A percentile compares a stretch with the other conserved stretches of the same genome.
phyloP scores from a whole-genome alignment of 2,113 vertebrate genomes.

The Orthonyx spaldingii region DNA sequence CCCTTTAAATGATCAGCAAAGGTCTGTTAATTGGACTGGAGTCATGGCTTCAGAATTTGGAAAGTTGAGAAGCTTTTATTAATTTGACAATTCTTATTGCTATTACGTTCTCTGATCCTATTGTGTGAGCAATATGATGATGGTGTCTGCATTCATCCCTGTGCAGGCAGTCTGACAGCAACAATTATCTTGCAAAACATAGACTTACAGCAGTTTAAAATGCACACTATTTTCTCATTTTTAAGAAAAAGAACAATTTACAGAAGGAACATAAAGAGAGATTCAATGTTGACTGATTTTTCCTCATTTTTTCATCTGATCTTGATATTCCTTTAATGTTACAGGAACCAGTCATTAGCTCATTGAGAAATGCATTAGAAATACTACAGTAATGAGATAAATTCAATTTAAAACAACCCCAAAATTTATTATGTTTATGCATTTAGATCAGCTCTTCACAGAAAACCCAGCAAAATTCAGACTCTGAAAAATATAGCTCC shows the following conservation, averaged over 20 bases:
- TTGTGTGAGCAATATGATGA: neutral
- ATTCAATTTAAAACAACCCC: neutral
- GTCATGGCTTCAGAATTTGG: neutral
- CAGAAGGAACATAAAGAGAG: neutral
- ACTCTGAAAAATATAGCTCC: neutral
- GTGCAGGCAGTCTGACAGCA: neutral
- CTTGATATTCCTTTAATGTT: neutral
- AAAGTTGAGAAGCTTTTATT: neutral
- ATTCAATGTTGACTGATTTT: neutral
- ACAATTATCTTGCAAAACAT: neutral
- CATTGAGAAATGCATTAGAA: neutral
- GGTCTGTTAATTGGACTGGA: neutral
- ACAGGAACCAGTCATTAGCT: neutral
- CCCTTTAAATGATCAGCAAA: neutral
- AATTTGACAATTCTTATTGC: neutral
- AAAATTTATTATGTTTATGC: neutral
- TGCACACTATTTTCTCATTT: neutral
- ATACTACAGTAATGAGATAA: neutral
- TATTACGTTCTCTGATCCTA: neutral
- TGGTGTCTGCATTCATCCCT: neutral
- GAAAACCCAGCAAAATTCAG: neutral
- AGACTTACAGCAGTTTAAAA: neutral
- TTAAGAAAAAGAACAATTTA: neutral
- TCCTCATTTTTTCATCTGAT: neutral
- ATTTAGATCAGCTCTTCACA: neutral